Conservation (phyloP, 2,888 invertebrate species). For the Andrena trimmerana region DNA sequence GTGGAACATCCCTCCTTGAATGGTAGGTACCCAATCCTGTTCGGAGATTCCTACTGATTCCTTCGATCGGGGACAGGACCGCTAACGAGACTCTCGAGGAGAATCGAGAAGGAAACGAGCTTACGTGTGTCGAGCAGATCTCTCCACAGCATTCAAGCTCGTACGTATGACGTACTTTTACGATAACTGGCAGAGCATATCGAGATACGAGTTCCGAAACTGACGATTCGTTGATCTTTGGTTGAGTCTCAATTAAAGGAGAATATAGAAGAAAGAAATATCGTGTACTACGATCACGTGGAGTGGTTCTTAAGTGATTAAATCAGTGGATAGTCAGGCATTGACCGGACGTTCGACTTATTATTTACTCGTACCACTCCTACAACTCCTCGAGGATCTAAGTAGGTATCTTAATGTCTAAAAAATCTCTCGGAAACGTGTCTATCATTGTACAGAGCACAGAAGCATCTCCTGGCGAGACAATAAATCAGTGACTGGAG, state of each 20-base stretch:
- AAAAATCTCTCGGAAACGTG: neutral
- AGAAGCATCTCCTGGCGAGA: neutral
- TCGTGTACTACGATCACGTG: too few species aligned
- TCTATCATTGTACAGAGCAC: neutral
- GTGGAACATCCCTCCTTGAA: constrained; percentile 16
- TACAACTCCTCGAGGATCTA: too few species aligned
- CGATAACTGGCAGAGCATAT: neutral
- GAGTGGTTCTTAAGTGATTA: too few species aligned
- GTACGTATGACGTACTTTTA: neutral
- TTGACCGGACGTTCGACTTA: neutral
- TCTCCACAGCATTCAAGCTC: constrained; percentile 6
- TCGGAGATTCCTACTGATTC: constrained; percentile 28
- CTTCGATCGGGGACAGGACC: constrained; percentile 44
- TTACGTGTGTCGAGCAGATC: constrained; percentile 40
- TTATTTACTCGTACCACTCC: neutral
- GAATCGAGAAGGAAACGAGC: constrained; percentile 46
- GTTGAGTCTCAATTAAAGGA: neutral
- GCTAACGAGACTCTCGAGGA: constrained; percentile 71
- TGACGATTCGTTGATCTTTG: neutral
- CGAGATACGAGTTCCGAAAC: neutral
- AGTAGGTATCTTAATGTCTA: too few species aligned
- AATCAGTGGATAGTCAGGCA: neutral
- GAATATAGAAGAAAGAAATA: too few species aligned
- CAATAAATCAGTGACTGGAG: constrained; percentile 13
- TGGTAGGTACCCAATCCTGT: constrained; percentile 40